Evolutionary conservation across 2,113 vertebrate genomes (phyloP), one percentile per base, ranked within the genome.

Genomic region (Arizona elegans): DNA sequence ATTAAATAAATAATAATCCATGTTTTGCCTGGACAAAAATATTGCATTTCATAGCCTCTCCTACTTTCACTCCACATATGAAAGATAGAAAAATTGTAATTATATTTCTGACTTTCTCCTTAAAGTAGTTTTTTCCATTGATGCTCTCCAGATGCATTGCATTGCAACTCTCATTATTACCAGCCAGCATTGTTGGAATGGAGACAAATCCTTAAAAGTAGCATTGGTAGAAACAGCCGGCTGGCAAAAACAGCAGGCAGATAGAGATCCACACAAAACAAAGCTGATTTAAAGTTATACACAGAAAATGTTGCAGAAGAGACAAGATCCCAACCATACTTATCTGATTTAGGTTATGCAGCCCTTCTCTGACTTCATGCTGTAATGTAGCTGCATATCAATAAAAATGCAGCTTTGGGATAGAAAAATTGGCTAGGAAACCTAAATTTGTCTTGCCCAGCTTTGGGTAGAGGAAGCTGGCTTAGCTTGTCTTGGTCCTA

Each of bases 101-200:
- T 52, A 90, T 96, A 92, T 92, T 23, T 93, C 43, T 5, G n/a
- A 70, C 58, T 85, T 17, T 92, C 93, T 94, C 50, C 81, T 54
- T 90, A 43, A 17, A 21, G 17, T 81, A 43, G 33, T 21, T 43
- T 43, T 81, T 17, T 81, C 43, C 75, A 81, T 9, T 81, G 33
- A 81, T 43, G 75, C 17, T 17, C 75, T 81, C 33, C 33, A 43
- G 75, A 81, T 81, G 33, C 8, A 1, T 43, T 81, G 33, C 75
- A 43, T 81, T 43, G 15, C 75, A 53, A 88, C 12, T 53, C 29
- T 29, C 47, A 88, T 88, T 53, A n/a, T 88, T 81, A 88, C 29
- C 26, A 26, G 24, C 86, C 50, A 88, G 52, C 86, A 19, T 8
- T 54, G 8, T 6, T 29, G 29, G 17, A n/a, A n/a, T 33, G 29